Evolutionary conservation across 1,140 invertebrate species (phyloP), one percentile per base, ranked within the genome.

Genomic region (Caenorhabditis remanei): DNA sequence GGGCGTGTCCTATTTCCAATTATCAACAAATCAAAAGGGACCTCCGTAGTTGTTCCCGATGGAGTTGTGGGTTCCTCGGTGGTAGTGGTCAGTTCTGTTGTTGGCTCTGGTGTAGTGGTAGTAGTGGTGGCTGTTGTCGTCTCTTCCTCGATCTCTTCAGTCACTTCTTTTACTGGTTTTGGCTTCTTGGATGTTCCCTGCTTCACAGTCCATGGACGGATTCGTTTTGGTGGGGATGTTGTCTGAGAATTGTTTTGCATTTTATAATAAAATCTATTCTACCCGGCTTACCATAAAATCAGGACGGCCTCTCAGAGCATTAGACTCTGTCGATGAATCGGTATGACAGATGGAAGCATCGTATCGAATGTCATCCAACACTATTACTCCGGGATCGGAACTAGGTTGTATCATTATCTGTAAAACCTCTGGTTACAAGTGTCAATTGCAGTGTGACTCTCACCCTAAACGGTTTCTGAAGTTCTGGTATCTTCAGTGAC

Each of bases 321-420:
- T 75, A 11, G 41, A 40, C 9, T 75, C 50, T 11, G 71, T 43
- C 16, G 85, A 75, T 19, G 56, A 16, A 53, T 85, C 24, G 50
- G 71, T 41, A n/a, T 87, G 58, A 24, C 87, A 87, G 2, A 61
- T 85, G 40, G 58, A 43, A n/a, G 83, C 87, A 50, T 87, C 87
- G 50, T 87, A 87, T 41, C 83, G 61, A 50, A 92, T 91, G 48
- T 92, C 91, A 82, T 92, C 91, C 24, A 92, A 21, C 9, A 92
- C 84, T 11, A 92, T 32, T 43, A 92, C 85, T 43, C 91, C 91
- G 7, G 88, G 87, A 16, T 88, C 55, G 16, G 75, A 55, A 84
- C 87, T 90, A 16, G 91, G 90, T 53, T 91, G 88, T n/a, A 92
- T 92, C 61, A 90, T 84, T 58, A 92, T 92, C 91, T 92, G 85